These are phyloP conservation scores for Heliconius melpomene DNA, from an alignment of 1,140 invertebrate species.

Conservation along the genomic window DNA sequence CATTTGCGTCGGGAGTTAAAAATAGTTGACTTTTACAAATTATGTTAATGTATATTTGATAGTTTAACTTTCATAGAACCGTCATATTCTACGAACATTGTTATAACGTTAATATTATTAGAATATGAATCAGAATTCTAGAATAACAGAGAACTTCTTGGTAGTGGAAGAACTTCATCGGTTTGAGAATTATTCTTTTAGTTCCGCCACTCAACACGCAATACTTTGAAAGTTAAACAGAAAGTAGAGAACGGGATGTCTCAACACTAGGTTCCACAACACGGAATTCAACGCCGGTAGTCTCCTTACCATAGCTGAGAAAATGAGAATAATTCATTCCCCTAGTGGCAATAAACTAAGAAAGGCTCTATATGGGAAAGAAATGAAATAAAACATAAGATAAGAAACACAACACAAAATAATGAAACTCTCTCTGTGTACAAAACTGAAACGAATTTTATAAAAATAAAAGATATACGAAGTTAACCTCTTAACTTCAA, in stretches of 20 bases:
- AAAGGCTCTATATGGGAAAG: no score
- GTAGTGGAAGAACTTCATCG: no score
- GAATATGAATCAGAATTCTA: constrained; percentile 8
- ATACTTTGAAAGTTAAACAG: no score
- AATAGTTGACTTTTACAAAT: neutral
- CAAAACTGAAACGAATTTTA: neutral
- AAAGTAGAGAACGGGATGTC: no score
- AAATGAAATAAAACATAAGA: no score
- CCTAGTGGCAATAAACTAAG: no score
- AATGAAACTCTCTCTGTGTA: neutral
- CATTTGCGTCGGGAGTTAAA: neutral
- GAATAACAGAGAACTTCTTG: neutral
- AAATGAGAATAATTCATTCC: neutral
- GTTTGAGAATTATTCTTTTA: no score
- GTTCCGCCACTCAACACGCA: no score
- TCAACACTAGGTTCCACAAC: no score
- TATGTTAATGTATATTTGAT: neutral
- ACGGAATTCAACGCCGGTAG: no score
- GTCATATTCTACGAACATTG: neutral
- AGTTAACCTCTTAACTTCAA: neutral
- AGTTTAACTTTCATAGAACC: neutral
- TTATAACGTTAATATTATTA: neutral
- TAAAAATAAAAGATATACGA: neutral
- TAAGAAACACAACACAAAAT: neutral
- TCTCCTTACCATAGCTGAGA: neutral